Percentiles rank a stretch among this genome's conserved stretches.
Conservation (phyloP, 2,888 invertebrate species). For the Lasiommata megera region DNA sequence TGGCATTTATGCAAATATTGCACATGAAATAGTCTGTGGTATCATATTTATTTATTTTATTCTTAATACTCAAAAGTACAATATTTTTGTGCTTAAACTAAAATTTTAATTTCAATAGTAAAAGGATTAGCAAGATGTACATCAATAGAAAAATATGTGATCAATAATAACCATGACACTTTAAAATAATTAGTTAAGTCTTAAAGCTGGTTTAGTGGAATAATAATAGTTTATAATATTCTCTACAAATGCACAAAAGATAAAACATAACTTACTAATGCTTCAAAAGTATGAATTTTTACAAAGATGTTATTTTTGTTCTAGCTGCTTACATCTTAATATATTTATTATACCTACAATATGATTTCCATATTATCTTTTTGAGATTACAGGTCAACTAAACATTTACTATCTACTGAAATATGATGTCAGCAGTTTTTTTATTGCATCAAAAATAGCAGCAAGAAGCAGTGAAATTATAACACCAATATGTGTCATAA, state of each 20-base stretch:
- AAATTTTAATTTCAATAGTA: neutral
- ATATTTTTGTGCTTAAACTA: neutral
- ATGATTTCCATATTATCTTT: too few species aligned
- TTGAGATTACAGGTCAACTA: too few species aligned
- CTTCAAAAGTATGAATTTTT: too few species aligned
- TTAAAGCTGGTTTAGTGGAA: slow-evolving; percentile 8
- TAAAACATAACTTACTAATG: neutral
- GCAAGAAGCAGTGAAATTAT: too few species aligned
- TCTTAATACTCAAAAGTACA: neutral
- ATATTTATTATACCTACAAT: too few species aligned
- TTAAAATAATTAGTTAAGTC: neutral
- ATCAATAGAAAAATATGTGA: slow-evolving; percentile 7
- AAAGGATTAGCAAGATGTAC: slow-evolving; percentile 2
- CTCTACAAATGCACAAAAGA: neutral
- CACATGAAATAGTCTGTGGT: neutral
- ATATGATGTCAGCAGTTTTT: too few species aligned
- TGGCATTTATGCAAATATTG: neutral
- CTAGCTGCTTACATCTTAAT: too few species aligned
- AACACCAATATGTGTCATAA: too few species aligned
- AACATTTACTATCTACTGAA: too few species aligned
- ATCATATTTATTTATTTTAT: neutral
- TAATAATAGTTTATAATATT: neutral
- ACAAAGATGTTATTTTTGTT: too few species aligned
- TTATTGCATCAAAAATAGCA: too few species aligned
- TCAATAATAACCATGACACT: neutral